Evolutionary conservation across 2,888 invertebrate species (phyloP).

Genomic region (Aphidius colemani): DNA sequence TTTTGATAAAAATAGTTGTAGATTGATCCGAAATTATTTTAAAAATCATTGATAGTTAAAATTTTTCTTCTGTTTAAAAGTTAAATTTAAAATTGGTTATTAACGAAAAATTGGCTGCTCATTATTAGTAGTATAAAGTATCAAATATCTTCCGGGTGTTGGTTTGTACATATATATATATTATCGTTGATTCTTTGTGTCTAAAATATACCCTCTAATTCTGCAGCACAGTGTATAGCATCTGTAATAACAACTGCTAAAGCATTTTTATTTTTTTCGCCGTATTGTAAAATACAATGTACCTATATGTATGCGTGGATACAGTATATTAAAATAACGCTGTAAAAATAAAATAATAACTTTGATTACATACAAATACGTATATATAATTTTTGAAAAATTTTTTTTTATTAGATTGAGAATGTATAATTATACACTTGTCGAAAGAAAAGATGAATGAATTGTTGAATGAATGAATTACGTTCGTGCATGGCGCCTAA

Average conservation of each 20-base stretch:
- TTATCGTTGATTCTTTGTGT: constrained; percentile 46
- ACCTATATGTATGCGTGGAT: no score
- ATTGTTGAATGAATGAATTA: constrained; percentile 19
- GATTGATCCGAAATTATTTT: no score
- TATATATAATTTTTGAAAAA: no score
- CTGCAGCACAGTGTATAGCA: constrained; percentile 46
- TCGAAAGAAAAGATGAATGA: constrained; percentile 19
- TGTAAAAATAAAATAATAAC: neutral
- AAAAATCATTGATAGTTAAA: neutral
- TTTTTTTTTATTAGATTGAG: no score
- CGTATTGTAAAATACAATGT: no score
- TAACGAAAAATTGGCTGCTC: constrained; percentile 38
- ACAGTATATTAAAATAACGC: no score
- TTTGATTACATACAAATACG: no score
- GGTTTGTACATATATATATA: constrained; percentile 2
- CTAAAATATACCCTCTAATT: constrained; percentile 54
- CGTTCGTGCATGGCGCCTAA: constrained; percentile 6
- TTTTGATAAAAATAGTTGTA: no score
- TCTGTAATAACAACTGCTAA: constrained; percentile 54
- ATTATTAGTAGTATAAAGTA: neutral
- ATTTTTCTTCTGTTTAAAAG: neutral
- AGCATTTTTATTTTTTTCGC: no score
- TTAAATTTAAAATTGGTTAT: constrained; percentile 20
- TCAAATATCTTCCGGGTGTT: constrained; percentile 44
- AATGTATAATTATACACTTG: neutral